A percentile compares a stretch with the other conserved stretches of the same genome.
These are phyloP conservation scores for Athetis lepigone DNA, from an alignment of 2,888 invertebrate genomes.

Conservation along the genomic window DNA sequence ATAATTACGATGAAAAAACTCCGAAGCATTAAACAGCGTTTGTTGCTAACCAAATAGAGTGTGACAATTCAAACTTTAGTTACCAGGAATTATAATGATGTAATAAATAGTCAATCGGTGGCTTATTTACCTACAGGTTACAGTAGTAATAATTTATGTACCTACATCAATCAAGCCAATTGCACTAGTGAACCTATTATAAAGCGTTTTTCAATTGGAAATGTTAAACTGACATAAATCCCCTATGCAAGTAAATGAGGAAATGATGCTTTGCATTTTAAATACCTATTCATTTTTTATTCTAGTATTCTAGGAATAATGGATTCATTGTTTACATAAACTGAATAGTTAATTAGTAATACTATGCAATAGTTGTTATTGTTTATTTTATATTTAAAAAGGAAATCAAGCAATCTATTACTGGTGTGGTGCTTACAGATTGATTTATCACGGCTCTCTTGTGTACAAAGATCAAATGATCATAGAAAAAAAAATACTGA, in stretches of 20 bases:
- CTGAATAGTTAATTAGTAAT: not conserved
- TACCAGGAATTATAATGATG: constrained; percentile 15
- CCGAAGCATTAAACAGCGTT: too few species aligned
- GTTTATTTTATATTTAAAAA: too few species aligned
- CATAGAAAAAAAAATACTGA: too few species aligned
- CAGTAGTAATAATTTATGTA: not conserved
- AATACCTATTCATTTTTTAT: constrained; percentile 2
- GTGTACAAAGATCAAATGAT: too few species aligned
- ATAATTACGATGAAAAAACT: too few species aligned
- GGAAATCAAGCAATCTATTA: too few species aligned
- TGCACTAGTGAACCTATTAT: constrained; percentile 1
- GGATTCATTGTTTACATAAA: constrained; percentile 1
- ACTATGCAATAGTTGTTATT: not conserved
- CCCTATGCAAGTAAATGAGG: constrained; percentile 16
- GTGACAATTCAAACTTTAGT: not conserved
- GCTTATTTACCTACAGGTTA: constrained; percentile 1
- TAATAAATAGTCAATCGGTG: not conserved
- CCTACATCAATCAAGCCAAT: constrained; percentile 12
- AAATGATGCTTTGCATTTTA: constrained; percentile 16
- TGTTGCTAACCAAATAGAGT: too few species aligned
- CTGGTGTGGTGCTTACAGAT: too few species aligned
- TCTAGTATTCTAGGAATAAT: constrained; percentile 17
- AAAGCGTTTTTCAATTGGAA: constrained; percentile 10
- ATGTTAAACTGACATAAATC: constrained; percentile 18
- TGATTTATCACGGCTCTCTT: too few species aligned